Evolutionary conservation across 1,140 invertebrate genomes (phyloP).

Genomic region (Mesaphorura yosii): DNA sequence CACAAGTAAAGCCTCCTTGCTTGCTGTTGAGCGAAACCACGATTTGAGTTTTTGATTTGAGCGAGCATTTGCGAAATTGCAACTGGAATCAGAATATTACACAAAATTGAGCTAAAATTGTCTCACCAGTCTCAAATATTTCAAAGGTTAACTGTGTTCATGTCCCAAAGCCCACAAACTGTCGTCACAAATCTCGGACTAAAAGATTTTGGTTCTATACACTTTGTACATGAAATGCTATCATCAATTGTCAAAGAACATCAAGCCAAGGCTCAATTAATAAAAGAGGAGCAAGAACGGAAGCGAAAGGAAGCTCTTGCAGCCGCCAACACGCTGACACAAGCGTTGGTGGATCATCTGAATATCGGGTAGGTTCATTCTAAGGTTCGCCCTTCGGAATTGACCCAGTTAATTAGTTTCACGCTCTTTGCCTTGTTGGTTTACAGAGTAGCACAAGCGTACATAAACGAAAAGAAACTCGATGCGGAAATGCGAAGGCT

Average conservation of each 20-base stretch:
- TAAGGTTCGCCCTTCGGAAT: not conserved
- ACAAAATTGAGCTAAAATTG: too few relatives aligned
- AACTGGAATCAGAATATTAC: too few relatives aligned
- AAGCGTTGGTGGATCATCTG: constrained; percentile 88
- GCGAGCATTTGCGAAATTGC: too few relatives aligned
- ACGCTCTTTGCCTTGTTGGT: not conserved
- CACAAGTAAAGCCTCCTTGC: too few relatives aligned
- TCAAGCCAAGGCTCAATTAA: constrained; percentile 57
- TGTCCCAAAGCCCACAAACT: too few relatives aligned
- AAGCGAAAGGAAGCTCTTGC: constrained; percentile 85
- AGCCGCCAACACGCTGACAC: constrained; percentile 80
- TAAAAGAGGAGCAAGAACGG: constrained; percentile 75
- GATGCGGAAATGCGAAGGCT: constrained; percentile 94
- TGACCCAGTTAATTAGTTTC: not conserved
- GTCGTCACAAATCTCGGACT: too few relatives aligned
- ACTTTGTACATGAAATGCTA: too few relatives aligned
- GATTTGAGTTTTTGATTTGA: too few relatives aligned
- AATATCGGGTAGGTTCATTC: constrained; percentile 74
- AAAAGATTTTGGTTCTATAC: too few relatives aligned
- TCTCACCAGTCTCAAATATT: too few relatives aligned
- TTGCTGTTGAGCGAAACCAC: too few relatives aligned
- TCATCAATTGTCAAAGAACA: constrained; percentile 79
- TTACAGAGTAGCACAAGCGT: constrained; percentile 82
- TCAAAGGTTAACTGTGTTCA: too few relatives aligned
- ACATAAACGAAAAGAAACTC: constrained; percentile 92